Conservation (phyloP, 1,140 invertebrate species). For the Agrypnia vestita region DNA sequence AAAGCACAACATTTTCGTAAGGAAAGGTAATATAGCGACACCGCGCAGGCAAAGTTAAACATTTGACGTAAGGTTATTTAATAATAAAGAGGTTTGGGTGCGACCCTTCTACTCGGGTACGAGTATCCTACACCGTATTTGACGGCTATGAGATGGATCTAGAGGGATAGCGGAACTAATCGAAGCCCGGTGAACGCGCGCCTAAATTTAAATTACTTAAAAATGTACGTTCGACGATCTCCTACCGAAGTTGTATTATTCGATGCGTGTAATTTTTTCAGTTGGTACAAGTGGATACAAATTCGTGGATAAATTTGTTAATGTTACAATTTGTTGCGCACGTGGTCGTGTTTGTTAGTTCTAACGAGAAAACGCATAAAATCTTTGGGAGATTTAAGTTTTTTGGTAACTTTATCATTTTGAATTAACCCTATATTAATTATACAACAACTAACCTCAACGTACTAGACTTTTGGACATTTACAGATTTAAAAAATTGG, state of each 20-base stretch:
- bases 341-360: neutral
- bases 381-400: no score
- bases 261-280: constrained; percentile 1
- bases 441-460: no score
- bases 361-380: no score
- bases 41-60: neutral
- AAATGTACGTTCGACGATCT: constrained; percentile 4
- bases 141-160: neutral
- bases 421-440: no score
- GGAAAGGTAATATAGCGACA: constrained; percentile 17
- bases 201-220: constrained; percentile 32
- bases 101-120: no score
- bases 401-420: no score
- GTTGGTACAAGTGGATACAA: neutral
- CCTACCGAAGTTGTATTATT: neutral
- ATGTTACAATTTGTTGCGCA: neutral
- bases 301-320: constrained; percentile 11
- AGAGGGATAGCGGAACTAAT: constrained; percentile 41
- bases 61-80: neutral
- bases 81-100: no score
- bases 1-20: constrained; percentile 16
- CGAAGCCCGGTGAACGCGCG: constrained; percentile 3
- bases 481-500: no score
- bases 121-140: no score
- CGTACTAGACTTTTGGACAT: no score